Conservation (phyloP, 2,888 invertebrate genomes). For the Labia minor region DNA sequence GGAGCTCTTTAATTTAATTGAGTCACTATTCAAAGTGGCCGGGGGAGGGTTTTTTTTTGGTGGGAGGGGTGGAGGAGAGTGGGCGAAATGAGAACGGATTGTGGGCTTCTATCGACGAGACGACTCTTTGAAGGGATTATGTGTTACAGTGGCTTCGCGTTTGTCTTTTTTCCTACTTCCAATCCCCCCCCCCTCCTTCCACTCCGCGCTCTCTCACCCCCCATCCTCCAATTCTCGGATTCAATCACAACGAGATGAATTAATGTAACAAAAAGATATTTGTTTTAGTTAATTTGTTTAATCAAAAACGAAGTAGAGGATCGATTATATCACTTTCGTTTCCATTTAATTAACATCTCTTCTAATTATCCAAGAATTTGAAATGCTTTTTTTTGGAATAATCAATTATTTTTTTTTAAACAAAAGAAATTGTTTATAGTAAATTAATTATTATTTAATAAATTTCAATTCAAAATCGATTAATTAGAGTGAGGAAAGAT, state of each 20-base stretch:
- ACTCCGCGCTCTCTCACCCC: not conserved
- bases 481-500: too few relatives aligned
- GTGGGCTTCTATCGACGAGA: too few relatives aligned
- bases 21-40: constrained; percentile 4
- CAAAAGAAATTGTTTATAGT: not conserved
- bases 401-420: not conserved
- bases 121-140: not conserved
- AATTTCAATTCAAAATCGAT: too few relatives aligned
- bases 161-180: constrained; percentile 13
- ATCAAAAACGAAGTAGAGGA: constrained; percentile 20
- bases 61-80: not conserved
- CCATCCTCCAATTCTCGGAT: not conserved
- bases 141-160: not conserved
- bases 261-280: constrained; percentile 14
- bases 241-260: not conserved
- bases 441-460: too few relatives aligned
- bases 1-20: constrained; percentile 4
- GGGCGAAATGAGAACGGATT: too few relatives aligned
- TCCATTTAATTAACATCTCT: constrained; percentile 22
- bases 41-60: not conserved
- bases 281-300: constrained; percentile 20
- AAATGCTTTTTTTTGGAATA: not conserved
- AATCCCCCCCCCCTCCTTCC: too few relatives aligned
- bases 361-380: constrained; percentile 20
- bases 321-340: constrained; percentile 16